These are phyloP conservation scores for Motacilla tschutschensis DNA, from an alignment of 2,113 vertebrate species.

Conservation along the genomic window DNA sequence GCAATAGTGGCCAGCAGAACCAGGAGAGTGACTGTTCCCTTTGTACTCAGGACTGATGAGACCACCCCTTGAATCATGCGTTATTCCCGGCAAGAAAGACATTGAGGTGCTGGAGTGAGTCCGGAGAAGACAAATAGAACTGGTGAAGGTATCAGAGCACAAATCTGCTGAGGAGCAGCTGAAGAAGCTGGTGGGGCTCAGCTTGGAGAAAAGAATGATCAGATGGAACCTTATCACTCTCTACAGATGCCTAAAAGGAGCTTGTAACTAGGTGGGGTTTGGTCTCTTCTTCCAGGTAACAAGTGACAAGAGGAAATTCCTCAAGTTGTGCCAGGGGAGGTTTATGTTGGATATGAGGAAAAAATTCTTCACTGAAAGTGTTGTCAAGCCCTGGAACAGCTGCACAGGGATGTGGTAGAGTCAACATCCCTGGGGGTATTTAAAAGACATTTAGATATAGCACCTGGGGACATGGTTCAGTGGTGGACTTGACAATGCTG, in stretches of 20 bases:
- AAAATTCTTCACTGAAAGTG: background rate
- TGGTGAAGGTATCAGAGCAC: background rate
- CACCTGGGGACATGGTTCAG: background rate
- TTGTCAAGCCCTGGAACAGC: background rate
- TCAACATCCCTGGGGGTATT: too few relatives aligned
- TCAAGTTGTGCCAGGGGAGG: background rate
- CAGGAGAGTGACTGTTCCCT: background rate
- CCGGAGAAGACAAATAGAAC: background rate
- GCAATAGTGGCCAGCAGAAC: background rate
- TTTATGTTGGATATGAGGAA: background rate
- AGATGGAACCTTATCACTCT: background rate
- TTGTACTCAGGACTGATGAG: background rate
- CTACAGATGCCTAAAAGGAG: background rate
- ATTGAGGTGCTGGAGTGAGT: background rate
- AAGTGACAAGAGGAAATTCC: background rate
- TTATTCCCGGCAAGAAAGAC: background rate
- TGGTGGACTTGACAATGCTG: background rate
- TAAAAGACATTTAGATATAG: background rate
- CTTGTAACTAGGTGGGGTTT: background rate
- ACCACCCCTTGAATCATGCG: rapidly evolving
- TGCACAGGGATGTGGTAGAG: background rate
- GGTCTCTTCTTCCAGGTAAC: background rate
- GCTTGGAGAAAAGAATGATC: background rate
- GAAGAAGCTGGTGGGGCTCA: rapidly evolving
- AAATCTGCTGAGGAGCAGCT: rapidly evolving